Conservation (phyloP, 2,113 vertebrate genomes). For the Dunckerocampus dactyliophorus region DNA sequence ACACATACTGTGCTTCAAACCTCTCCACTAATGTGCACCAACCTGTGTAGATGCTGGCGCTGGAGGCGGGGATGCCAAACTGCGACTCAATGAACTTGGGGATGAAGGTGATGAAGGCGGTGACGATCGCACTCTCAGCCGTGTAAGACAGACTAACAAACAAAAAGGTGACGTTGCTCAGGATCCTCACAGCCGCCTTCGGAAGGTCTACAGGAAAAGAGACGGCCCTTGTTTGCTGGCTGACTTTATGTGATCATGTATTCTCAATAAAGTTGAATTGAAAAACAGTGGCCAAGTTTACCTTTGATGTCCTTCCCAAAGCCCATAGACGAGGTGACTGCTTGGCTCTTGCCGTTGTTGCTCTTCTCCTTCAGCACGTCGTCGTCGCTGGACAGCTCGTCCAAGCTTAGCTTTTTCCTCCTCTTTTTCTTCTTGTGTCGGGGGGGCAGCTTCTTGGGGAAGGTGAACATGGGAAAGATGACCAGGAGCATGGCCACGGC, state of each 20-base stretch:
- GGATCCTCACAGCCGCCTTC: conserved; percentile 92
- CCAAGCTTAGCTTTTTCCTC: conserved; percentile 82
- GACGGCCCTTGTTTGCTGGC: neutral
- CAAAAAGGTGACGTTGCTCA: conserved; percentile 98
- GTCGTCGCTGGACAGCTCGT: conserved; percentile 82
- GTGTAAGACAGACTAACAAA: conserved; percentile 99
- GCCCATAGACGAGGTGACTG: conserved; percentile 86
- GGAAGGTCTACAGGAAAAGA: conserved; percentile 80
- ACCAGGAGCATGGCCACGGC: conserved; percentile 95
- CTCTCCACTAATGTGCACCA: neutral
- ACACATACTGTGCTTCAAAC: neutral
- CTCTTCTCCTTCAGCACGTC: conserved; percentile 91
- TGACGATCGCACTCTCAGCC: conserved; percentile 98
- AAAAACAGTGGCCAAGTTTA: conserved; percentile 13
- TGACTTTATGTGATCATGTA: neutral
- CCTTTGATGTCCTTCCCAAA: conserved; percentile 95
- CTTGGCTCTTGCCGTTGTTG: conserved; percentile 72
- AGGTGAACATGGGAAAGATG: conserved; percentile 99
- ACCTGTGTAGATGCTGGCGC: conserved; percentile 99
- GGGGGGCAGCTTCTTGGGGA: conserved; percentile 97
- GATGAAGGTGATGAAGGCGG: conserved; percentile 99
- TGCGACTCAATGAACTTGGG: conserved; percentile 99
- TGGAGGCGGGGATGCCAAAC: conserved; percentile 97
- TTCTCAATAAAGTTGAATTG: neutral
- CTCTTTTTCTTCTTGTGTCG: conserved; percentile 92